These are phyloP conservation scores for Patagioenas fasciata DNA, from an alignment of 2,113 vertebrate genomes.

Conservation along the genomic window DNA sequence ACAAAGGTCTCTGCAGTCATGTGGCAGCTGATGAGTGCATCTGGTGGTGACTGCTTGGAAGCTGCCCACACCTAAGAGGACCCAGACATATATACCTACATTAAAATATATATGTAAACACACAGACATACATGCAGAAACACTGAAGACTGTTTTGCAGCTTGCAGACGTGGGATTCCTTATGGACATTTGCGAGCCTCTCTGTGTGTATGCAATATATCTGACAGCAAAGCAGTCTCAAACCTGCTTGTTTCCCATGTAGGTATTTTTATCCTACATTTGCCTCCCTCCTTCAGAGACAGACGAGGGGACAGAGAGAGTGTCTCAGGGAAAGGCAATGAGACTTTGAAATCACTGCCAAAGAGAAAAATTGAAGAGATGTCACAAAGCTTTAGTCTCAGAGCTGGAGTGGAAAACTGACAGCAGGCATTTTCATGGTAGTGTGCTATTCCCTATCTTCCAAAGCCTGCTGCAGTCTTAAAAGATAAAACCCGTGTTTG, in stretches of 20 bases:
- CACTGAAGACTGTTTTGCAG: not conserved
- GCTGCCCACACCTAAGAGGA: not conserved
- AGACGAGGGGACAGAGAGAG: not conserved
- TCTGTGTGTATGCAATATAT: too few relatives aligned
- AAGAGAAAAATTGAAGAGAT: not conserved
- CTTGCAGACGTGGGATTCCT: not conserved
- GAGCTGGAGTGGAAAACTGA: not conserved
- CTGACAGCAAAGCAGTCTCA: not conserved
- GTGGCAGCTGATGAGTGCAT: not conserved
- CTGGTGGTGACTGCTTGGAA: not conserved
- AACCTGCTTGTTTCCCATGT: not conserved
- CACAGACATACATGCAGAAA: not conserved
- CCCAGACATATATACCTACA: not conserved
- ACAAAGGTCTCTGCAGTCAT: fast-evolving
- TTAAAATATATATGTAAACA: not conserved
- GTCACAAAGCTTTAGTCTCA: not conserved
- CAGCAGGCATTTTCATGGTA: not conserved
- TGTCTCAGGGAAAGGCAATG: not conserved
- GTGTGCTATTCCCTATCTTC: not conserved
- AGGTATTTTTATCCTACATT: not conserved
- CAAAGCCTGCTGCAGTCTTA: not conserved
- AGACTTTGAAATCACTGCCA: slow-evolving; percentile 20
- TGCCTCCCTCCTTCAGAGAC: not conserved
- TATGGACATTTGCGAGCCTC: fast-evolving
- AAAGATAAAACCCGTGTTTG: not conserved